Conservation (phyloP, 2,888 invertebrate species). For the Miltochrista miniata region DNA sequence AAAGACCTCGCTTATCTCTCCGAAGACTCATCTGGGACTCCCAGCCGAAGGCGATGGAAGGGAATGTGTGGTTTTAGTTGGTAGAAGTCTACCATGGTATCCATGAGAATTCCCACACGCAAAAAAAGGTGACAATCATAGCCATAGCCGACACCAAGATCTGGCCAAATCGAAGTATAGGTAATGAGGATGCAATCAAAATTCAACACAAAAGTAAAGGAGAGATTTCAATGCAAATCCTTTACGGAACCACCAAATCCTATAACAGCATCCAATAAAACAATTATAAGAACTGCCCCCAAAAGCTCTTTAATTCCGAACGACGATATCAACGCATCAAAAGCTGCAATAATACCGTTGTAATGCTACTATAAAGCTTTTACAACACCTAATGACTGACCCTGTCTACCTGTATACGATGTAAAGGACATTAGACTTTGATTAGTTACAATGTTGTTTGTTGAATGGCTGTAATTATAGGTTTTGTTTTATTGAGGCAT, state of each 20-base stretch:
- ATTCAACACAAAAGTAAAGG: too few species aligned
- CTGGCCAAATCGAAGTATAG: too few species aligned
- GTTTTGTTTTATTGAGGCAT: not conserved
- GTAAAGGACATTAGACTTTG: conserved; percentile 5
- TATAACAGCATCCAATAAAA: not conserved
- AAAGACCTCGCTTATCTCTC: too few species aligned
- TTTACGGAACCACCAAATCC: not conserved
- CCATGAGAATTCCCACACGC: too few species aligned
- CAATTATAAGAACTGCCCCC: not conserved
- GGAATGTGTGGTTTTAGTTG: too few species aligned
- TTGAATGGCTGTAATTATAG: not conserved
- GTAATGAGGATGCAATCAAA: too few species aligned
- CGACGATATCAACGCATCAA: conserved; percentile 1
- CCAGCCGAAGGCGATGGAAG: too few species aligned
- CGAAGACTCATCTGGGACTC: too few species aligned
- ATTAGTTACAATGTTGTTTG: conserved; percentile 10
- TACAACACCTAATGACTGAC: conserved; percentile 54
- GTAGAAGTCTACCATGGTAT: too few species aligned
- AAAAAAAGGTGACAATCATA: too few species aligned
- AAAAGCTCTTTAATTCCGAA: not conserved
- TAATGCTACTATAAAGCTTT: conserved; percentile 35
- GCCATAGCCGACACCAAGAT: too few species aligned
- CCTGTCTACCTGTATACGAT: not conserved
- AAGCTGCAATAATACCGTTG: conserved; percentile 23
- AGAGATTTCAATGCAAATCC: too few species aligned